A percentile compares a stretch with the other conserved stretches of the same genome.
These are phyloP conservation scores for Pomatorhinus ruficollis DNA, from an alignment of 2,113 vertebrate species.

Conservation along the genomic window DNA sequence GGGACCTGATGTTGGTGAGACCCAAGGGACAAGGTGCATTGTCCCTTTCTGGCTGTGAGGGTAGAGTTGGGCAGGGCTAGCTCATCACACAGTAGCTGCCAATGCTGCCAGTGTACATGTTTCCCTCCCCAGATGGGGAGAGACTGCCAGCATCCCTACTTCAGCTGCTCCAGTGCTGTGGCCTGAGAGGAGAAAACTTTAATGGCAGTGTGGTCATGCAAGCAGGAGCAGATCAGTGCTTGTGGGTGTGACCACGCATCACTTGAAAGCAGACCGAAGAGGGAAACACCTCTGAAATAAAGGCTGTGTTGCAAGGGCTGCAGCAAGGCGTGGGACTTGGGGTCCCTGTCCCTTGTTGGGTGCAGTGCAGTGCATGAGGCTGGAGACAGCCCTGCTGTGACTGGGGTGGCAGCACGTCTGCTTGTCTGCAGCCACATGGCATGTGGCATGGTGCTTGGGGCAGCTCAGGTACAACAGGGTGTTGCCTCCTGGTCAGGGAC, in stretches of 20 bases:
- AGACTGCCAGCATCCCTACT: neutral
- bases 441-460: rapidly evolving
- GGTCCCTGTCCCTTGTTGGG: neutral
- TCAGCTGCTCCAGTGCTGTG: rapidly evolving
- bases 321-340: rapidly evolving
- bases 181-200: neutral
- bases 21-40: neutral
- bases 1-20: neutral
- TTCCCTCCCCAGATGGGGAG: neutral
- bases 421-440: rapidly evolving
- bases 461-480: neutral
- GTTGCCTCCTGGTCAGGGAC: neutral
- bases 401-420: rapidly evolving
- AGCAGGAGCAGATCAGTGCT: neutral
- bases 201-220: neutral
- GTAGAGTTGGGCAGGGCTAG: neutral
- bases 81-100: neutral
- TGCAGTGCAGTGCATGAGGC: neutral
- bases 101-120: rapidly evolving
- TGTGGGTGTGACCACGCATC: neutral
- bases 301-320: neutral
- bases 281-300: neutral
- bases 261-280: neutral
- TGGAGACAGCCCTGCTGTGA: neutral
- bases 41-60: neutral